These are phyloP conservation scores for Plutomurus gul DNA, from an alignment of 1,140 invertebrate genomes.

Conservation along the genomic window DNA sequence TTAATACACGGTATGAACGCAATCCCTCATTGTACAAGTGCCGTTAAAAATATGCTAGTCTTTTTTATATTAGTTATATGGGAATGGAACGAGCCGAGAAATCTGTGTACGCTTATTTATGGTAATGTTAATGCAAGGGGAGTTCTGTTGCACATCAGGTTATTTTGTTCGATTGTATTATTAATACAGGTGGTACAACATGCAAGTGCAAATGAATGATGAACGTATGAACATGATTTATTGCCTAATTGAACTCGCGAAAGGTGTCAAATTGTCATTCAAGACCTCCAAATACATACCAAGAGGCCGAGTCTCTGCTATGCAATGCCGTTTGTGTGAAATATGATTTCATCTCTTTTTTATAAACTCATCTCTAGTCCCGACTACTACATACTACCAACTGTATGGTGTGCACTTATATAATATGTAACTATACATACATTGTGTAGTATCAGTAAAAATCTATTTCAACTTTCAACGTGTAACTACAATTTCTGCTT, in stretches of 20 bases:
- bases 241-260: slow-evolving; percentile 44
- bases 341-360: slow-evolving; percentile 48
- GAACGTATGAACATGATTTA: slow-evolving; percentile 48
- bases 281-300: slow-evolving; percentile 33
- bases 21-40: no score
- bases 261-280: slow-evolving; percentile 49
- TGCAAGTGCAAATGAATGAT: slow-evolving; percentile 36
- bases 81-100: background rate
- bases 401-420: background rate
- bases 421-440: background rate
- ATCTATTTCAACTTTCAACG: no score
- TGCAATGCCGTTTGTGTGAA: slow-evolving; percentile 20
- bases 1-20: no score
- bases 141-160: slow-evolving; percentile 1
- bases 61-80: no score
- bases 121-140: background rate
- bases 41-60: no score
- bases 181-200: no score
- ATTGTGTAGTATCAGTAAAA: no score
- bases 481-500: no score
- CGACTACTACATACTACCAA: background rate
- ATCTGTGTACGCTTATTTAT: background rate
- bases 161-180: slow-evolving; percentile 25
- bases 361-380: no score
- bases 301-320: background rate